Evolutionary conservation across 92 coral and sea anemone genomes (phyloP), one percentile per base, ranked within the genome.

Genomic region (Parazoanthus darwini): DNA sequence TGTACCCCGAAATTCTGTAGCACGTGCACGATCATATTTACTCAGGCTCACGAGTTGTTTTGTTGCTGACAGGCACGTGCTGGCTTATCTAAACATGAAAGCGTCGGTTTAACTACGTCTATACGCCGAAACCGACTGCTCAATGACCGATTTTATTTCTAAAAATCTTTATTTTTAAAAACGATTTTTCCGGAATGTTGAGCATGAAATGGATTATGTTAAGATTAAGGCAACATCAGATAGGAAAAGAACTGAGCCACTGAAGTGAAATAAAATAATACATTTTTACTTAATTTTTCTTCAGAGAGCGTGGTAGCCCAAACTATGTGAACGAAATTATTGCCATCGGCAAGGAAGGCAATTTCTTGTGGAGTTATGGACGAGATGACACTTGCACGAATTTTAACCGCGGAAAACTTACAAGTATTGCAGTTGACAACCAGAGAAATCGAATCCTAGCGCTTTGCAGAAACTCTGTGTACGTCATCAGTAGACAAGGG

Each of bases 361-460:
- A 85, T 13, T 91, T 91, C 37, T 77, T 88, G 50, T 93, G 95
- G 95, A 93, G 92, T 56, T 88, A 84, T 50, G 93, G 93, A 8
- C 80, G 91, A 4, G 91, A 88, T 14, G 73, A 80, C n/a, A 36
- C 86, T 3, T 15, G 26, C 42, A 71, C 87, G 6, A 75, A 76
- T 43, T 93, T 91, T 59, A 48, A 58, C 44, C 79, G 82, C 33
- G 89, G 91, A 74, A 88, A 86, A 46, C 82, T 93, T 22, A 91
- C 74, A 39, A 88, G 92, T 29, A 56, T 93, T 20, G 94, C 95
- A 25, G 93, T 93, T 54, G 95, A 93, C 59, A 89, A 85, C 59
- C 79, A 71, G 81, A 85, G 91, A 56, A 88, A 51, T 35, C 54
- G 93, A 51, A 77, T 93, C 36, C 90, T 93, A 44, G 88, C 91